Conservation (phyloP, 2,888 invertebrate genomes). For the Platynereis dumerilii region DNA sequence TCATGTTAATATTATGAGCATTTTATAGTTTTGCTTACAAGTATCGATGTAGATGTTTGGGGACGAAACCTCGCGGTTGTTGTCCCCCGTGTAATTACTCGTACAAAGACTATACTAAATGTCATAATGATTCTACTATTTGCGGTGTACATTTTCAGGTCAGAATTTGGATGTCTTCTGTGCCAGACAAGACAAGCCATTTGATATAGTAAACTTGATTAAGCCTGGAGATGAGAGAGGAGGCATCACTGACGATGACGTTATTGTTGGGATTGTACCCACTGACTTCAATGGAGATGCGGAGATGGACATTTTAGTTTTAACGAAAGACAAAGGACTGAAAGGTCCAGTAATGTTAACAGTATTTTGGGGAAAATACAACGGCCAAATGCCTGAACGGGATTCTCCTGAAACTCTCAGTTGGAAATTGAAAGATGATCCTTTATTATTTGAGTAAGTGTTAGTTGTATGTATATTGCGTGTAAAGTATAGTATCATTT, state of each 20-base stretch:
- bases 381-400: no score
- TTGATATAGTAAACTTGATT: background rate
- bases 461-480: background rate
- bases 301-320: slow-evolving; percentile 88
- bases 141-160: no score
- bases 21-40: no score
- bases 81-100: no score
- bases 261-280: slow-evolving; percentile 79
- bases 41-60: no score
- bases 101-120: no score
- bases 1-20: no score
- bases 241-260: background rate
- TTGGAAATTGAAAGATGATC: slow-evolving; percentile 12
- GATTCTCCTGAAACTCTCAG: background rate
- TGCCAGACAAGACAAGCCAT: slow-evolving; percentile 18
- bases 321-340: background rate
- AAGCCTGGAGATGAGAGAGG: background rate
- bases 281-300: slow-evolving; percentile 96
- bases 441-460: slow-evolving; percentile 25
- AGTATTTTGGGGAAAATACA: no score
- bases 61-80: no score
- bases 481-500: no score
- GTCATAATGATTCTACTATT: no score
- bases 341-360: no score
- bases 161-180: slow-evolving; percentile 18